phyloP scores from a whole-genome alignment of 2,888 invertebrate species.

The Lepidocyrtinus sp. region DNA sequence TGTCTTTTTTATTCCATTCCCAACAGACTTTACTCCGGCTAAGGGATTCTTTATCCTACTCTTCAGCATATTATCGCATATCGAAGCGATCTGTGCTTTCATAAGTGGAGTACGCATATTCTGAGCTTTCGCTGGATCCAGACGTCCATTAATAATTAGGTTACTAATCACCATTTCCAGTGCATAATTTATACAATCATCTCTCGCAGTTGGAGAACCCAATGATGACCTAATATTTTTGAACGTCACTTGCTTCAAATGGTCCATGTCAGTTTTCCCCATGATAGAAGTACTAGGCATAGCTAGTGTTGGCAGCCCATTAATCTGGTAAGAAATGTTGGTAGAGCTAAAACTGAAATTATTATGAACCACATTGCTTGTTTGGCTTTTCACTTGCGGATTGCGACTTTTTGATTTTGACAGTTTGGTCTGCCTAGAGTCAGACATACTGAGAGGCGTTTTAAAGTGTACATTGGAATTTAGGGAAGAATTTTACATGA shows the following conservation, averaged over 20 bases:
- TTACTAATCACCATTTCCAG: slow-evolving; percentile 60
- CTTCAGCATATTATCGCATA: slow-evolving; percentile 49
- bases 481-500: too few species aligned
- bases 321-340: background rate
- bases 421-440: slow-evolving; percentile 4
- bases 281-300: slow-evolving; percentile 5
- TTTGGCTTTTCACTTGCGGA: background rate
- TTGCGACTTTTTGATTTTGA: slow-evolving; percentile 40
- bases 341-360: background rate
- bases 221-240: background rate
- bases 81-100: slow-evolving; percentile 61
- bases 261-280: slow-evolving; percentile 25
- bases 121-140: slow-evolving; percentile 52
- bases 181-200: slow-evolving; percentile 55
- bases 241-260: slow-evolving; percentile 18
- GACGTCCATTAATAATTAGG: slow-evolving; percentile 48
- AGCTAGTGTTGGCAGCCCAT: background rate
- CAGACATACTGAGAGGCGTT: slow-evolving; percentile 9
- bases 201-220: slow-evolving; percentile 24
- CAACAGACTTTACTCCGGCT: background rate
- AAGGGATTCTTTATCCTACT: background rate
- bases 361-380: background rate
- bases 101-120: slow-evolving; percentile 53
- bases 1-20: background rate
- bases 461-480: too few species aligned